phyloP scores from a whole-genome alignment of 2,797 vertebrate genomes.

The Siniperca obscura region DNA sequence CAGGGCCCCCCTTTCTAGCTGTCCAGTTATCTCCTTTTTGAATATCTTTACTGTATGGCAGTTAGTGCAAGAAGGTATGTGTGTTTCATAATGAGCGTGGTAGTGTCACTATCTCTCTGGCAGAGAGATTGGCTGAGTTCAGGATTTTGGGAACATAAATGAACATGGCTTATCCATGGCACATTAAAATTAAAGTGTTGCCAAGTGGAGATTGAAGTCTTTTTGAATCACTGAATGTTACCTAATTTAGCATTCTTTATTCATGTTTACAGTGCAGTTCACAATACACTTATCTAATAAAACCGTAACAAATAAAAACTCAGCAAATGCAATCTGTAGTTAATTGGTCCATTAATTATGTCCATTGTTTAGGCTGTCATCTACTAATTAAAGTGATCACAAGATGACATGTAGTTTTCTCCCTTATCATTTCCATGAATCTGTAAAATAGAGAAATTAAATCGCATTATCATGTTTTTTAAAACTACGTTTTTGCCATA shows the following conservation, averaged over 20 bases:
- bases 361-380: neutral
- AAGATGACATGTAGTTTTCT: neutral
- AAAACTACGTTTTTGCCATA: neutral
- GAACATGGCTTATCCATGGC: slow-evolving; percentile 3
- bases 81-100: neutral
- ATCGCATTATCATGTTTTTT: neutral
- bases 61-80: neutral
- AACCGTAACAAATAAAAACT: neutral
- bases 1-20: neutral
- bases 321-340: neutral
- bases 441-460: slow-evolving; percentile 16
- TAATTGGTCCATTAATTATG: neutral
- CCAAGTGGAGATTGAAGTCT: neutral
- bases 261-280: neutral
- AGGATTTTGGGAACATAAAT: slow-evolving; percentile 10
- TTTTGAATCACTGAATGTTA: neutral
- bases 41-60: slow-evolving; percentile 17
- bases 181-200: slow-evolving; percentile 21
- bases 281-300: neutral
- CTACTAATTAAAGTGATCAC: neutral
- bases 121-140: slow-evolving; percentile 12
- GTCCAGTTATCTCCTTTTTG: slow-evolving; percentile 40
- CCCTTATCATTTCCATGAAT: neutral
- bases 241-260: neutral
- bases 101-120: neutral